Evolutionary conservation across 2,113 vertebrate genomes (phyloP).

Genomic region (Miniopterus natalensis): DNA sequence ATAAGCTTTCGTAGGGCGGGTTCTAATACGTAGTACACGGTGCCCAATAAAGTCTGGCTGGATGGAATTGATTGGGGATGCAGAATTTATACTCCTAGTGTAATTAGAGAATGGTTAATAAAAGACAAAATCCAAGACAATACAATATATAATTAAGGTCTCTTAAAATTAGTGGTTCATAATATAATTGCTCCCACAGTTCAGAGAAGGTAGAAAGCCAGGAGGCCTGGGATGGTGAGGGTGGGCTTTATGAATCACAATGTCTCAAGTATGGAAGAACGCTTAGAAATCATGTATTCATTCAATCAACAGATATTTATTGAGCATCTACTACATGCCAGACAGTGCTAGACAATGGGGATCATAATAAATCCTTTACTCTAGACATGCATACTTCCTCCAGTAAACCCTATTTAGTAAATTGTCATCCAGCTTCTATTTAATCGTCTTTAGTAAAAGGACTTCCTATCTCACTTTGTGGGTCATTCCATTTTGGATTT

Average conservation of each 20-base stretch:
- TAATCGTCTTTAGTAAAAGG: constrained; percentile 21
- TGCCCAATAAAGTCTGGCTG: constrained; percentile 32
- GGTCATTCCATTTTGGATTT: background rate
- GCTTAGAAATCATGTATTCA: background rate
- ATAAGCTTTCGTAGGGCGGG: constrained; percentile 1
- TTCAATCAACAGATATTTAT: constrained; percentile 24
- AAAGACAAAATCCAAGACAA: constrained; percentile 25
- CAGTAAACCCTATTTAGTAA: background rate
- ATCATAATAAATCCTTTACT: background rate
- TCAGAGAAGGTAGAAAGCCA: constrained; percentile 51
- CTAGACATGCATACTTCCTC: background rate
- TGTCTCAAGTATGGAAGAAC: constrained; percentile 2
- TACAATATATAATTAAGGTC: constrained; percentile 55
- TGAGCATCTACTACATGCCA: constrained; percentile 1
- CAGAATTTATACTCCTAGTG: constrained; percentile 31
- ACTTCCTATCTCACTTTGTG: constrained; percentile 7
- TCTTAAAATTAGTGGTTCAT: constrained; percentile 62
- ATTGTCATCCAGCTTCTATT: background rate
- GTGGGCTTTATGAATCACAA: constrained; percentile 13
- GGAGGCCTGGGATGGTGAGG: background rate
- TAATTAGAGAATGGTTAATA: constrained; percentile 39
- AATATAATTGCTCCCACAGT: constrained; percentile 45
- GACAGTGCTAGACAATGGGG: background rate
- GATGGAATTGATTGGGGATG: constrained; percentile 34
- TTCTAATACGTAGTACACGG: background rate